Conservation (phyloP, 2,888 invertebrate species). For the Ectropis crepuscularia region DNA sequence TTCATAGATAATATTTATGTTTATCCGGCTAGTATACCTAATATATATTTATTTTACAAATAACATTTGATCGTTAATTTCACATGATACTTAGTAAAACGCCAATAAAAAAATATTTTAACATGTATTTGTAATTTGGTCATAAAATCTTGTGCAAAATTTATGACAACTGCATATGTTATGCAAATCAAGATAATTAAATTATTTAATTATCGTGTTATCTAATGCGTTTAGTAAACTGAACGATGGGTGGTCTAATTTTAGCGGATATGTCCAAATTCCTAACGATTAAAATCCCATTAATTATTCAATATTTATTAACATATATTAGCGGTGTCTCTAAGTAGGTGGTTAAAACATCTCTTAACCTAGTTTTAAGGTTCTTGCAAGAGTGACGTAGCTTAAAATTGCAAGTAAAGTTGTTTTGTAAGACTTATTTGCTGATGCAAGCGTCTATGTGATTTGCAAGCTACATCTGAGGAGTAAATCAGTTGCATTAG, state of each 20-base stretch:
- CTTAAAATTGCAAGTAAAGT: constrained; percentile 2
- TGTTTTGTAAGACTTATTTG: constrained; percentile 11
- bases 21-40: too few species aligned
- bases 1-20: too few species aligned
- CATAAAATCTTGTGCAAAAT: too few species aligned
- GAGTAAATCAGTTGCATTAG: constrained; percentile 20
- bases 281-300: constrained; percentile 11
- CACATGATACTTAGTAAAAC: too few species aligned
- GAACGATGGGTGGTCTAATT: constrained; percentile 19
- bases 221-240: constrained; percentile 13
- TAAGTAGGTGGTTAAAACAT: constrained; percentile 10
- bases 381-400: not conserved
- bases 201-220: constrained; percentile 24
- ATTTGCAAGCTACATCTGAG: constrained; percentile 25
- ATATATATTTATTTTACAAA: too few species aligned
- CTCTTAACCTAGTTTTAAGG: constrained; percentile 11
- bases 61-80: too few species aligned
- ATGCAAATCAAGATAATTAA: constrained; percentile 18
- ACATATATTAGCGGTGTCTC: constrained; percentile 12
- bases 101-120: too few species aligned
- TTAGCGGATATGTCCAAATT: constrained; percentile 22
- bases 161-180: not conserved
- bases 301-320: constrained; percentile 22
- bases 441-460: constrained; percentile 23
- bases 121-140: too few species aligned